A percentile compares a stretch with the other conserved stretches of the same genome.
These are phyloP conservation scores for Balearica regulorum DNA, from an alignment of 2,797 vertebrate genomes.

Conservation along the genomic window DNA sequence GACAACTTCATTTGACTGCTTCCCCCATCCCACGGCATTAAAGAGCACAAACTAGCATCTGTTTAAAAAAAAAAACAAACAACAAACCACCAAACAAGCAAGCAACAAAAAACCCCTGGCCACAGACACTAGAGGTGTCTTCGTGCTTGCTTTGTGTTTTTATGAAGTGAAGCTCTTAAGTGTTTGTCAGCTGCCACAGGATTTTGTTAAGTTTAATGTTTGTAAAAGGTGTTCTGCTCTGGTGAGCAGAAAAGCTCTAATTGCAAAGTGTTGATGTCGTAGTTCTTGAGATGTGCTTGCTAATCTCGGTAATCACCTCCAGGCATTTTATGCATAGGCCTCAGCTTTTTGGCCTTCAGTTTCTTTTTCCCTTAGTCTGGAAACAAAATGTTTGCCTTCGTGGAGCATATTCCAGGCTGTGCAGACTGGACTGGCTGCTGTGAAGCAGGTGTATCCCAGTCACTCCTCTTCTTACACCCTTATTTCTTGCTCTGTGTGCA, in stretches of 20 bases:
- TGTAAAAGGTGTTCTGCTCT: not conserved
- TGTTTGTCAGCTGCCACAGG: not conserved
- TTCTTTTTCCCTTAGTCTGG: not conserved
- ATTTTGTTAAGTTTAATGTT: not conserved
- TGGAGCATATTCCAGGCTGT: fast-evolving
- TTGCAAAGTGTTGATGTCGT: not conserved
- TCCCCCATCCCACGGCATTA: not conserved
- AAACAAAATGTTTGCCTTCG: not conserved
- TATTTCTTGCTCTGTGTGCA: not conserved
- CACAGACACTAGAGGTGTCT: not conserved
- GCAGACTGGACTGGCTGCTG: not conserved
- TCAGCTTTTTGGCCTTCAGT: not conserved
- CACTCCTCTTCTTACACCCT: not conserved
- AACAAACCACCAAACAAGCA: not conserved
- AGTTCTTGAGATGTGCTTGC: not conserved
- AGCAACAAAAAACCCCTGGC: not conserved
- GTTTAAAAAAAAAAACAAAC: fast-evolving
- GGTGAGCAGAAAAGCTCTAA: not conserved
- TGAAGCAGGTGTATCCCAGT: not conserved
- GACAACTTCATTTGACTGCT: not conserved
- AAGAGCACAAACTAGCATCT: not conserved
- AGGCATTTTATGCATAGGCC: not conserved
- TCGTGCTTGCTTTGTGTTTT: not conserved
- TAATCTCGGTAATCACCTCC: not conserved
- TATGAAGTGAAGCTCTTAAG: not conserved